Conservation (phyloP, 2,888 invertebrate species). For the Odontocerum albicorne region DNA sequence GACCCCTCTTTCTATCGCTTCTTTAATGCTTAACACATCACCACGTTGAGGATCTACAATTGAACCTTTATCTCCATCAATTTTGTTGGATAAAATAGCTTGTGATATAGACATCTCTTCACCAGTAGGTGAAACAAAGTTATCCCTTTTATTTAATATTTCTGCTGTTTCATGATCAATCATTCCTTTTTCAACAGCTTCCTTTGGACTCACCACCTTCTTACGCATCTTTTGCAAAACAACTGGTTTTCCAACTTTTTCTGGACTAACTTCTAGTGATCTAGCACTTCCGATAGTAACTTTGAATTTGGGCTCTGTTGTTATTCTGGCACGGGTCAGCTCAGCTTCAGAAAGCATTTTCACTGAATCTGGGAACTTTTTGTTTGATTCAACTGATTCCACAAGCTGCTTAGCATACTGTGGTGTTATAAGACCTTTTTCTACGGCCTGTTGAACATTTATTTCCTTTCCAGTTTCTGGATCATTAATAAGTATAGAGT, state of each 20-base stretch:
- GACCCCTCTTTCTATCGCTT: conserved; percentile 83
- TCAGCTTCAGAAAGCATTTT: conserved; percentile 57
- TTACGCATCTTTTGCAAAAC: conserved; percentile 78
- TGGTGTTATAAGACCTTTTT: conserved; percentile 57
- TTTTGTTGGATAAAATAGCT: conserved; percentile 68
- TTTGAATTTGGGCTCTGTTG: conserved; percentile 67
- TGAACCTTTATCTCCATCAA: conserved; percentile 74
- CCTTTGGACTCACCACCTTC: conserved; percentile 71
- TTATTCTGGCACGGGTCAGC: conserved; percentile 58
- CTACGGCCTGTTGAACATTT: conserved; percentile 61
- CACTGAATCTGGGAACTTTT: conserved; percentile 23
- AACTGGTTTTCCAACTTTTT: conserved; percentile 67
- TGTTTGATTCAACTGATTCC: conserved; percentile 31
- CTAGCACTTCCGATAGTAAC: conserved; percentile 64
- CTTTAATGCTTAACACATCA: conserved; percentile 75
- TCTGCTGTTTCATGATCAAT: conserved; percentile 76
- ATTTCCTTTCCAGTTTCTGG: conserved; percentile 54
- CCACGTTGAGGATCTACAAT: conserved; percentile 84
- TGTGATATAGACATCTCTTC: conserved; percentile 71
- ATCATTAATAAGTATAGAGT: conserved; percentile 42
- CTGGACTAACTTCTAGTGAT: conserved; percentile 57
- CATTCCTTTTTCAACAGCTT: conserved; percentile 77
- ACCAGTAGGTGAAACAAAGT: conserved; percentile 60
- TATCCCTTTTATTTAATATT: conserved; percentile 63
- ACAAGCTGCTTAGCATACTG: conserved; percentile 50